Conservation (phyloP, 2,888 invertebrate species). For the Macrophya alboannulata region DNA sequence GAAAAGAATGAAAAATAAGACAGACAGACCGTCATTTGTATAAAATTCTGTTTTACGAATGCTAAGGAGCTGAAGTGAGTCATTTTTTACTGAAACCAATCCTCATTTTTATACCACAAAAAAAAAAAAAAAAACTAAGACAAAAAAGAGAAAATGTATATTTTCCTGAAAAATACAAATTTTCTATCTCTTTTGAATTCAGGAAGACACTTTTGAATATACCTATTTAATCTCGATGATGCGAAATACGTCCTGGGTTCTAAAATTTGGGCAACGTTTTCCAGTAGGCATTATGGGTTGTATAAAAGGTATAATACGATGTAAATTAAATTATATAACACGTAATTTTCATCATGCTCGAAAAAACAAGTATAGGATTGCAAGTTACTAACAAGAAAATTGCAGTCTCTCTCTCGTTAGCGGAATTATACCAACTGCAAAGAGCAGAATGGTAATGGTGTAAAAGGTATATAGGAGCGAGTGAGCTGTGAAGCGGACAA, state of each 20-base stretch:
- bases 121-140: too few relatives aligned
- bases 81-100: too few relatives aligned
- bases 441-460: slow-evolving; percentile 6
- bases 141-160: too few relatives aligned
- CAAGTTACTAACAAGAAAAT: background rate
- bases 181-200: too few relatives aligned
- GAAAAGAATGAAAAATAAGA: too few relatives aligned
- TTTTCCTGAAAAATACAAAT: too few relatives aligned
- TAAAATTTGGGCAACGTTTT: background rate
- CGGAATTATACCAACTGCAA: background rate
- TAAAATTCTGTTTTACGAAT: too few relatives aligned
- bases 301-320: background rate
- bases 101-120: too few relatives aligned
- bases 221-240: too few relatives aligned
- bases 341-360: background rate
- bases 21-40: too few relatives aligned
- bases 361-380: background rate
- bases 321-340: background rate
- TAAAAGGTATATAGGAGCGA: background rate
- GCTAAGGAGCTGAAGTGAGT: too few relatives aligned
- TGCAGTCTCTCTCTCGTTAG: background rate
- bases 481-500: background rate
- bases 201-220: too few relatives aligned
- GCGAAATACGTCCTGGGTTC: background rate
- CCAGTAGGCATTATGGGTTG: background rate